These are phyloP conservation scores for Corythornis leucogaster DNA, from an alignment of 2,797 vertebrate genomes.

Conservation along the genomic window DNA sequence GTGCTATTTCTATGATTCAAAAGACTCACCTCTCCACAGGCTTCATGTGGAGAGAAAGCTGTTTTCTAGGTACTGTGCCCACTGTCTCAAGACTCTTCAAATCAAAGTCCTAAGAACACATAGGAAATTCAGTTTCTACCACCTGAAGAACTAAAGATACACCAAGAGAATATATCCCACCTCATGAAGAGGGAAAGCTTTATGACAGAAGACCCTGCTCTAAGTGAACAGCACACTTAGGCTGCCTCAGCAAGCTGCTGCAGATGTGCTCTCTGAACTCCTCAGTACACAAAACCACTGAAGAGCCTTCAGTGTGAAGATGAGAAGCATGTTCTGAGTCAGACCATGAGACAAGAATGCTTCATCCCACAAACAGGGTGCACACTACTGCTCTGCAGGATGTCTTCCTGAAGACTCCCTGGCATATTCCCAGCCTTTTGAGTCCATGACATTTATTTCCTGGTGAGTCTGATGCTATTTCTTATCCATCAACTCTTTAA, in stretches of 20 bases:
- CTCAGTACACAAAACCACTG: not conserved
- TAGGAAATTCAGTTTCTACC: not conserved
- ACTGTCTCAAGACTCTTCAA: not conserved
- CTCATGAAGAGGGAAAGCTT: not conserved
- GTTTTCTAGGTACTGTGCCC: not conserved
- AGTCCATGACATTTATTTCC: not conserved
- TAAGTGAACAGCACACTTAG: not conserved
- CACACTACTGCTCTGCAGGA: not conserved
- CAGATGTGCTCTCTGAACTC: not conserved
- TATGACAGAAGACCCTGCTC: not conserved
- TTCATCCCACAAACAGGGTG: not conserved
- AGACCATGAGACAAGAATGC: not conserved
- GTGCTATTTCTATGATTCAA: not conserved
- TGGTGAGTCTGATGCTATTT: not conserved
- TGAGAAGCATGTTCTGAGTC: not conserved
- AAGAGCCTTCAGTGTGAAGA: not conserved
- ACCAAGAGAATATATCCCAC: not conserved
- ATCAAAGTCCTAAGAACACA: not conserved
- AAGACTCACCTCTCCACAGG: not conserved
- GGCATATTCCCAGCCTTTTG: not conserved
- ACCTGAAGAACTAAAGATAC: not conserved
- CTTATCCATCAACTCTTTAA: not conserved
- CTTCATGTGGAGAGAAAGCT: not conserved
- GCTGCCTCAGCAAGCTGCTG: not conserved
- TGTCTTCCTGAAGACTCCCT: not conserved